phyloP scores from a whole-genome alignment of 2,888 invertebrate species.

The Lycia hirtaria region DNA sequence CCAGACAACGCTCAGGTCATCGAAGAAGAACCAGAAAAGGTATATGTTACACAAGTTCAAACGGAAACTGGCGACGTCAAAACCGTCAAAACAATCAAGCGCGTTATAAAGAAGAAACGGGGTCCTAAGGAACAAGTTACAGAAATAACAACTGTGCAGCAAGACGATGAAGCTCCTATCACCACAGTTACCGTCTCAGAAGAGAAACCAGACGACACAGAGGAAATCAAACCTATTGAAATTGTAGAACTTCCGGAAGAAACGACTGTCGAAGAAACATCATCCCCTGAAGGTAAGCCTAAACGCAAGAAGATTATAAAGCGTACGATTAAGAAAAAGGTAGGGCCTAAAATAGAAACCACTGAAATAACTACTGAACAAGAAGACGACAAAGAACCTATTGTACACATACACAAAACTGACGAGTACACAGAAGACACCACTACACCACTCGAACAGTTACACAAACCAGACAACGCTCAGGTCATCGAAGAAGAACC shows the following conservation, averaged over 20 bases:
- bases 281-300: not conserved
- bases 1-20: not conserved
- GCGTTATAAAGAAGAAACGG: not conserved
- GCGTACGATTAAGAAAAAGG: not conserved
- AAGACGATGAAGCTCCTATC: not conserved
- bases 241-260: not conserved
- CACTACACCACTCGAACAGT: constrained; percentile 35
- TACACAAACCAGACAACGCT: constrained; percentile 33
- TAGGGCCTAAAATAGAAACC: constrained; percentile 31
- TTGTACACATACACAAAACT: constrained; percentile 45
- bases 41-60: not conserved
- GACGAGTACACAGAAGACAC: constrained; percentile 42
- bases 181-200: not conserved
- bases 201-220: not conserved
- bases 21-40: not conserved
- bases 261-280: not conserved
- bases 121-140: not conserved
- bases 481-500: constrained; percentile 53
- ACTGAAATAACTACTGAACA: constrained; percentile 57
- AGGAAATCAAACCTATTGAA: not conserved
- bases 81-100: not conserved
- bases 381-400: constrained; percentile 31
- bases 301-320: not conserved
- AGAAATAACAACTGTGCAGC: not conserved
- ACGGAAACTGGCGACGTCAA: not conserved